Evolutionary conservation across 1,140 invertebrate species (phyloP), one percentile per base, ranked within the genome.

Genomic region (Bicyclus anynana): DNA sequence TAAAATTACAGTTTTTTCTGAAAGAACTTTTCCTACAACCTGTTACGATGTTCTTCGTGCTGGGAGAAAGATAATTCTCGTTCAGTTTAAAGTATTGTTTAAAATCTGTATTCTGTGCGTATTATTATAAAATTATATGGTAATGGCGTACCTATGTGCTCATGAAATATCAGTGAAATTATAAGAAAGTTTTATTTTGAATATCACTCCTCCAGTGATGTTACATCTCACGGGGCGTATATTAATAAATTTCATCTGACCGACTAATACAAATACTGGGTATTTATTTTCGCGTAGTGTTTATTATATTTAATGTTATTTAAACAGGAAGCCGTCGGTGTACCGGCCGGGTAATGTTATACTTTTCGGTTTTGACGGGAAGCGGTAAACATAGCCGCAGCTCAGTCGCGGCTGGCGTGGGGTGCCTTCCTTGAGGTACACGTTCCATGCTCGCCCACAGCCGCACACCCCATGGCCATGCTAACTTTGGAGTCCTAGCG

Each of bases 291-390:
- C 16, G 6, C 37, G 13, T 40, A 40, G 37, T 40, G 16, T 40
- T 40, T 40, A 40, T 17, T 9, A 40, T 40, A 40, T 40, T 17
- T 16, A n/a, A 40, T 40, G 37, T 16, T 40, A 40, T 40, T 40
- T 40, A 48, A 48, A 27, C 46, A 48, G 46, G 46, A 48, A 48
- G 14, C 46, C 20, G 21, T 26, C 21, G 21, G 14, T 18, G n/a
- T 27, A 27, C 26, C 12, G 21, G n/a, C 6, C 21, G 18, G 16
- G 46, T 48, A 48, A 48, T 13, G 26, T 48, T 48, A 27, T 48
- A 48, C 26, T 48, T 48, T 21, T 48, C 46, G 17, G 46, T 14
- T 48, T 12, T n/a, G 13, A 48, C 21, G 37, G 37, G 37, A 40
- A 40, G 14, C 37, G 37, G 0, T 40, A 40, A 40, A 40, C 17